Percentiles rank a stretch among this genome's conserved stretches.
These are phyloP conservation scores for Sinosuthora webbiana DNA, from an alignment of 2,113 vertebrate genomes.

Conservation along the genomic window DNA sequence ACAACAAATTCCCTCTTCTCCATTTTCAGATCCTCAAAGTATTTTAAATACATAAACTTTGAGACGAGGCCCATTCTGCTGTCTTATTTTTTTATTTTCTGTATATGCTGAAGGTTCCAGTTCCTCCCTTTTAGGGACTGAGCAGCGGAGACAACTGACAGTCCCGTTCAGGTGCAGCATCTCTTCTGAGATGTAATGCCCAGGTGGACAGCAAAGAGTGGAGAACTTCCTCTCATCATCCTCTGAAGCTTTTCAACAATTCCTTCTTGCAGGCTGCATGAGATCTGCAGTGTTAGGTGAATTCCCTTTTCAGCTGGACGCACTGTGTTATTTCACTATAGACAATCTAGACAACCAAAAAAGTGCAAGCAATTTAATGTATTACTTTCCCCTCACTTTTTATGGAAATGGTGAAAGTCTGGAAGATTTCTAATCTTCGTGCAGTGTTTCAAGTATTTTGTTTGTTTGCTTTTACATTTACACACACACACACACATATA, in stretches of 20 bases:
- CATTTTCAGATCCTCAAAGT: not conserved
- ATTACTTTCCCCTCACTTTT: not conserved
- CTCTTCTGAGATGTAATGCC: not conserved
- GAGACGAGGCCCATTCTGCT: not conserved
- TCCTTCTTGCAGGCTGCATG: not conserved
- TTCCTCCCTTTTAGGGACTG: rapidly evolving
- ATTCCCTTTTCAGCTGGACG: not conserved
- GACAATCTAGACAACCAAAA: not conserved
- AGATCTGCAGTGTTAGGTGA: not conserved
- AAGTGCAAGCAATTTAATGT: not conserved
- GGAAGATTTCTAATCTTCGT: not conserved
- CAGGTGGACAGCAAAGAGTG: not conserved
- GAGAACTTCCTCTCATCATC: not conserved
- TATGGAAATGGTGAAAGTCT: not conserved
- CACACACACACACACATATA: not conserved
- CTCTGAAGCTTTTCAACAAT: not conserved
- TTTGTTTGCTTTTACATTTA: not conserved
- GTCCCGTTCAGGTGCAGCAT: not conserved
- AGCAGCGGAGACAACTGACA: not conserved
- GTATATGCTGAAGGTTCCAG: not conserved
- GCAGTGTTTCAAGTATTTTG: not conserved
- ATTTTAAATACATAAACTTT: not conserved
- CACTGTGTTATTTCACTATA: not conserved
- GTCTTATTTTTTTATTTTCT: not conserved
- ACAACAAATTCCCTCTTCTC: not conserved